Evolutionary conservation across 2,888 invertebrate species (phyloP).

Genomic region (Bellardia pandia): DNA sequence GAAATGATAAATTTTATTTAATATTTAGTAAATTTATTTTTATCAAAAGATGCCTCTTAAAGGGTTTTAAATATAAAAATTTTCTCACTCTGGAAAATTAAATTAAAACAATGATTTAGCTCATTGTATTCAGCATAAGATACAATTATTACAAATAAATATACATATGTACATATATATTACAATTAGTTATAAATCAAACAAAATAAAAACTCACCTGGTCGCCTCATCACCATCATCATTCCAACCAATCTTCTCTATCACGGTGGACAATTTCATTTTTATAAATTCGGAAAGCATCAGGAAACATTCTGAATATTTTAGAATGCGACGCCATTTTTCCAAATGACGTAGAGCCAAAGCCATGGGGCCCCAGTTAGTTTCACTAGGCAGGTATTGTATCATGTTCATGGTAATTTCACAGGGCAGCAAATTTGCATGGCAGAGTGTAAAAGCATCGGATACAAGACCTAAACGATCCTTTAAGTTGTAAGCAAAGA

Average conservation of each 20-base stretch:
- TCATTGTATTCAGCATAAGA: too few species aligned
- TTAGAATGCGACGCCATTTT: constrained; percentile 84
- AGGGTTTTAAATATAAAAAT: too few species aligned
- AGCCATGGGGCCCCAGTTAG: constrained; percentile 83
- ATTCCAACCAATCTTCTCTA: constrained; percentile 82
- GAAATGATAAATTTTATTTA: too few species aligned
- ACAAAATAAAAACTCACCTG: constrained; percentile 76
- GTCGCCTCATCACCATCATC: constrained; percentile 82
- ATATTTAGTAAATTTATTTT: too few species aligned
- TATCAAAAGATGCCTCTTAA: too few species aligned
- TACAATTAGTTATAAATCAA: too few species aligned
- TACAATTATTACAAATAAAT: too few species aligned
- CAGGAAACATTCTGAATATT: constrained; percentile 84
- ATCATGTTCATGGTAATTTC: constrained; percentile 84
- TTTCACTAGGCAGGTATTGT: constrained; percentile 83
- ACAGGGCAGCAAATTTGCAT: constrained; percentile 83
- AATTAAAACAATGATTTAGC: too few species aligned
- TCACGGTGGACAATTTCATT: constrained; percentile 81
- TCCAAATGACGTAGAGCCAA: constrained; percentile 82
- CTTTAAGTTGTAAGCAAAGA: constrained; percentile 69
- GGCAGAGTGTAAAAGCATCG: constrained; percentile 84
- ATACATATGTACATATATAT: too few species aligned
- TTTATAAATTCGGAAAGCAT: constrained; percentile 84
- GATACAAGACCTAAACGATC: constrained; percentile 84
- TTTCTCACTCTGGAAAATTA: too few species aligned